Base-by-base conservation (phyloP, 2,888 invertebrate genomes). In the Athalia rosae region DNA sequence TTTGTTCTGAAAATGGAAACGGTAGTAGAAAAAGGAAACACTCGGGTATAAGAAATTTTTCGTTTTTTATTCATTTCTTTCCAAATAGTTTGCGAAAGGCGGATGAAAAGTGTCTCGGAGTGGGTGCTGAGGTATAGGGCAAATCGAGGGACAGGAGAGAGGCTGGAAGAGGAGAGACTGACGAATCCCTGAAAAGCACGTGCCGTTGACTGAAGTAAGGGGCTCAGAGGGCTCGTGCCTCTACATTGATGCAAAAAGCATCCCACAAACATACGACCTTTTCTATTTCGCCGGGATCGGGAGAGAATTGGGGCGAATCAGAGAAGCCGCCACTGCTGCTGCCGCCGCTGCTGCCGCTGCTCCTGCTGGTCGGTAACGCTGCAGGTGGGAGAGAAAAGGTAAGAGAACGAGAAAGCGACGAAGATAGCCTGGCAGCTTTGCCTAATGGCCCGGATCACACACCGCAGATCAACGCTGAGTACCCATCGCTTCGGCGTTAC, bases 401-500 rank as follows among this genome's bases (percentile, higher is more conserved):
- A 43, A 4, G 67, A 43, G 58, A 56, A 58, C 56, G 71, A 71
- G 71, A 58, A 43, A 79, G 78, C 79, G 80, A 81, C 80, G 82
- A 79, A 77, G 80, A 79, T 80, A 79, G 78, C 76, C 76, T 56
- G 66, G 82, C 82, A 83, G 85, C 87, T 87, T 85, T 85, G 84
- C 85, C 85, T 88, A 88, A 89, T 89, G 88, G 89, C 84, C 83
- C 79, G 86, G 87, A 87, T 88, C 86, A 87, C 87, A 86, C 83
- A 84, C 84, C 87, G 84, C 85, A 85, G 84, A 88, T 86, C 87
- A 84, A 79, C 81, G 83, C 71, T 79, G 73, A 63, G 62, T 77
- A 50, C 63, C 56, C 43, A 53, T 71, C 77, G 73, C 61, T 77
- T 77, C 28, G 50, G 41, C 77, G 77, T 62, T 77, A 62, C 67